Percentiles rank a stretch among this genome's conserved stretches.
Evolutionary conservation across 2,797 vertebrate genomes (phyloP).

Genomic region (Delichon dasypus): DNA sequence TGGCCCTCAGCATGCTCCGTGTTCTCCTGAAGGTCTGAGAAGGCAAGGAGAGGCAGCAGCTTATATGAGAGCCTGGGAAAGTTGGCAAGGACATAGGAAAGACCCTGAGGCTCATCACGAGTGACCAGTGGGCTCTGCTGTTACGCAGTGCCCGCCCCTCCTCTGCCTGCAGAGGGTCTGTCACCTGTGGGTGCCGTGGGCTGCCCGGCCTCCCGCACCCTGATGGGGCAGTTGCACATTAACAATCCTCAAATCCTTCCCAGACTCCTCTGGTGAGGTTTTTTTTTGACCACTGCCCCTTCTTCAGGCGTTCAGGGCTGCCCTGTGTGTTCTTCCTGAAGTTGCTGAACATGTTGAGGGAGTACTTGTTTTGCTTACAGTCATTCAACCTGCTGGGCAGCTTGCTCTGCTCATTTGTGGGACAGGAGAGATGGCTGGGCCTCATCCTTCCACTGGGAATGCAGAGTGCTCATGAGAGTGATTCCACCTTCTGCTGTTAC

Average conservation of each 20-base stretch:
- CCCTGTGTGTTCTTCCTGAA: neutral
- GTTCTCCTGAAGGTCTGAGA: neutral
- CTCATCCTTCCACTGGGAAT: neutral
- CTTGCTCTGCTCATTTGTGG: slow-evolving; percentile 32
- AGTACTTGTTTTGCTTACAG: slow-evolving; percentile 48
- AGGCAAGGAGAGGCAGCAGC: neutral
- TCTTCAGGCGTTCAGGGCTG: neutral
- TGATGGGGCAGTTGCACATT: neutral
- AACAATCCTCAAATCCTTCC: neutral
- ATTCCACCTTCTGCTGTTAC: neutral
- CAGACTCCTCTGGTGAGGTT: neutral
- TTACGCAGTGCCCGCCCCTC: neutral
- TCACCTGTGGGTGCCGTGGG: neutral
- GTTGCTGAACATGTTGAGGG: slow-evolving; percentile 55
- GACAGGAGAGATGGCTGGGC: neutral
- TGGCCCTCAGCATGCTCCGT: neutral
- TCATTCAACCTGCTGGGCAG: slow-evolving; percentile 56
- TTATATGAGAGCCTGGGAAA: neutral
- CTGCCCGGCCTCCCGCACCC: neutral
- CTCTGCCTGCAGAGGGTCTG: neutral
- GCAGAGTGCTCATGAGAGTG: neutral
- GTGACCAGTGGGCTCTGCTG: neutral
- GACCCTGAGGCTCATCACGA: neutral
- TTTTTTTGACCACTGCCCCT: neutral
- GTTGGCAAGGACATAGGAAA: neutral